A percentile compares a stretch with the other conserved stretches of the same genome.
Conservation (phyloP, 2,888 invertebrate genomes). For the Caenorhabditis panamensis region DNA sequence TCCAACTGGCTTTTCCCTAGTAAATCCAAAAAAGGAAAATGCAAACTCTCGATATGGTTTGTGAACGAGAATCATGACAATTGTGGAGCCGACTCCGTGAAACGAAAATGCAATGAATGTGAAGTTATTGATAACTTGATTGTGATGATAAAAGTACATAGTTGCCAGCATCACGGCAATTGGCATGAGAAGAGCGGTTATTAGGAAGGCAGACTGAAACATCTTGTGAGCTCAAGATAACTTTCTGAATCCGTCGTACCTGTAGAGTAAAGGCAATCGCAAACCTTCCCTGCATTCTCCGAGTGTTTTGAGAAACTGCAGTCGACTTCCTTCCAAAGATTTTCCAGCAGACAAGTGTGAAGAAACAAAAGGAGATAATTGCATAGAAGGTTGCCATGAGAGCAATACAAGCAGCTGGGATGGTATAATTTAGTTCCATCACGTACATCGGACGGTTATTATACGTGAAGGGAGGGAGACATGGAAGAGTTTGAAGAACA, state of each 20-base stretch:
- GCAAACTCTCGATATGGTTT: not conserved
- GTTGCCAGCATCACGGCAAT: not conserved
- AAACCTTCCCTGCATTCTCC: constrained; percentile 10
- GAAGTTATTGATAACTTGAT: not conserved
- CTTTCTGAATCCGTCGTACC: not conserved
- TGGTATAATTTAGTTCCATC: not conserved
- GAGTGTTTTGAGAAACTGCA: not conserved
- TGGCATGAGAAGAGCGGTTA: no score
- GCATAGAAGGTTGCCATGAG: not conserved
- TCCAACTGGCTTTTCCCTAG: no score
- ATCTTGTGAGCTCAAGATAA: not conserved
- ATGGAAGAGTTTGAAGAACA: not conserved
- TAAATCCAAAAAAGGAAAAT: not conserved
- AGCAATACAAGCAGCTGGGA: not conserved
- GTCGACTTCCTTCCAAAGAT: not conserved
- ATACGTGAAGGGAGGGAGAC: constrained; percentile 9
- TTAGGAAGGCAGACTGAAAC: no score
- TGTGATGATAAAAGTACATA: not conserved
- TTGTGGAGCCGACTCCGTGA: not conserved
- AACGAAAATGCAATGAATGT: not conserved
- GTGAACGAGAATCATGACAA: no score
- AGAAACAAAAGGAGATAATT: not conserved
- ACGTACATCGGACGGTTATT: constrained; percentile 5
- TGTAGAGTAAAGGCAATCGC: not conserved
- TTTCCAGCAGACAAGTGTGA: not conserved